Evolutionary conservation across 2,113 vertebrate genomes (phyloP), one percentile per base, ranked within the genome.

Genomic region (Hyaena hyaena): DNA sequence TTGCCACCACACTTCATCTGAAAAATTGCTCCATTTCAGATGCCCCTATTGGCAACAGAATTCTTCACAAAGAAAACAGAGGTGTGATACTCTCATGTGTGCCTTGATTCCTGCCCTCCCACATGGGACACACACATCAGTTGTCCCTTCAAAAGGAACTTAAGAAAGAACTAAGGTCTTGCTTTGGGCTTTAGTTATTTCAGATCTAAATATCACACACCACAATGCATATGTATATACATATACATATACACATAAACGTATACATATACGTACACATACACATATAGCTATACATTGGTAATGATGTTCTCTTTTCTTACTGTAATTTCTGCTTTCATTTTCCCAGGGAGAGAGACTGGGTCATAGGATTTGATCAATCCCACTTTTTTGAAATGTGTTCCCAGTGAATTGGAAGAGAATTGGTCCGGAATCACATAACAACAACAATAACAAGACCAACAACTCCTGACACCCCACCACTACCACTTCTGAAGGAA

Each of bases 1-100:
- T 0, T 21, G 77, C 11, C 31, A 12, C 55, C 3, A 0, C 0
- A 11, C 28, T 48, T 31, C 53, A 19, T 3, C 10, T 0, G n/a
- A 53, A 82, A 94, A 50, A 35, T 24, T 0, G 21, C 61, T 71
- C 68, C 43, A 4, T 17, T 58, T 55, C 53, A 16, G 35, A 50
- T 16, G 74, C 17, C 53, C 86, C 19, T 14, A 23, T 7, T 16
- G 68, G 28, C 33, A 23, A 14, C 4, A 6, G 50, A 21, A 14
- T 26, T 80, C 45, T 73, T 39, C 14, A 63, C 45, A 43, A 14
- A 68, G n/a, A n/a, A 69, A 28, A 39, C 2, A 1, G 39, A 55
- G 39, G 2, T 8, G 26, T 0, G 26, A n/a, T 15, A 5, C 45
- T 43, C 45, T 69, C 23, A 8, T 15, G 2, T 48, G 1, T 10